phyloP scores from a whole-genome alignment of 2,113 vertebrate species.

The Sinocyclocheilus anophthalmus region DNA sequence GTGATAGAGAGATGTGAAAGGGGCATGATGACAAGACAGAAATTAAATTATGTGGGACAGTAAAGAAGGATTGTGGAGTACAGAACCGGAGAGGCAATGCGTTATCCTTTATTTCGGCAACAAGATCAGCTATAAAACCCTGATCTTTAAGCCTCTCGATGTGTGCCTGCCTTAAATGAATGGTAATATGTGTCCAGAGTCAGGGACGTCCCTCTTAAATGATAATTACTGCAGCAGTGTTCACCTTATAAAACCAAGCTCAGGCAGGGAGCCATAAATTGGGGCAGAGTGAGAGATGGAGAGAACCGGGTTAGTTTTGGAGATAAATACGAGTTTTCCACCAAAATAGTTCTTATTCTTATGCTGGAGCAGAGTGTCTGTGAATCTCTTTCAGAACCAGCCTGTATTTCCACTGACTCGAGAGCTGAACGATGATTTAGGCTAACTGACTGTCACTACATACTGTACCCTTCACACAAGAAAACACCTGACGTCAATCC shows the following conservation, averaged over 20 bases:
- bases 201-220: conserved; percentile 17
- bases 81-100: background rate
- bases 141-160: conserved; percentile 4
- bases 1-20: background rate
- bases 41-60: background rate
- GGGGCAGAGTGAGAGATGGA: conserved; percentile 5
- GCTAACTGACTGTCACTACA: no score
- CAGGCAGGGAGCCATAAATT: conserved; percentile 7
- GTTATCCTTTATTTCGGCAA: conserved; percentile 39
- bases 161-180: conserved; percentile 41
- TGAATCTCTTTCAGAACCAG: background rate
- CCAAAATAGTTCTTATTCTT: background rate
- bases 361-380: background rate
- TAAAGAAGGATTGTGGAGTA: background rate
- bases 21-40: background rate
- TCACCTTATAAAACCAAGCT: conserved; percentile 29
- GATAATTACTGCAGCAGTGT: conserved; percentile 37
- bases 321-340: background rate
- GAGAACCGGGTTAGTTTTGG: background rate
- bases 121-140: conserved; percentile 38
- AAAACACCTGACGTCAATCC: no score
- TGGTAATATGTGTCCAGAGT: conserved; percentile 25
- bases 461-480: no score
- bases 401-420: background rate
- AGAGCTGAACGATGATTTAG: no score